phyloP scores from a whole-genome alignment of 2,113 vertebrate genomes.

The Rattus norvegicus region DNA sequence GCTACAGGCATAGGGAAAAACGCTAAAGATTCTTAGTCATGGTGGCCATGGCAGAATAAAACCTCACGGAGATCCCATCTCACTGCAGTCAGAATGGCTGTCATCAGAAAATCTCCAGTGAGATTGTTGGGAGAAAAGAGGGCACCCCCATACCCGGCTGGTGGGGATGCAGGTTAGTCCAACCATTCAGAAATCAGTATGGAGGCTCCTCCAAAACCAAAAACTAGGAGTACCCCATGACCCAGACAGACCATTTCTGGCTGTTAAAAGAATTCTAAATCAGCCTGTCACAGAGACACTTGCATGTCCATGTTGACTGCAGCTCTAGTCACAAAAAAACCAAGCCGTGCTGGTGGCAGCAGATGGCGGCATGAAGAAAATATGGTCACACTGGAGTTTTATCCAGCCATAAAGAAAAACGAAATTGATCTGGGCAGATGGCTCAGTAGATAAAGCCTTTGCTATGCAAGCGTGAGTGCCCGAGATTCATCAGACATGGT shows the following conservation, averaged over 20 bases:
- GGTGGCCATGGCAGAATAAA: background rate
- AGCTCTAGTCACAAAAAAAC: background rate
- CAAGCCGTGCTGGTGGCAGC: background rate
- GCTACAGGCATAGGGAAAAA: background rate
- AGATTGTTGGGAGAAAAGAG: background rate
- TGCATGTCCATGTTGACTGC: background rate
- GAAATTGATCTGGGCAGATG: background rate
- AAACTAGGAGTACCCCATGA: background rate
- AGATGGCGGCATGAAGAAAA: background rate
- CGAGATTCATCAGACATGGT: background rate
- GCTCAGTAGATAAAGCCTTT: background rate
- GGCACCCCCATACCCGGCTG: background rate
- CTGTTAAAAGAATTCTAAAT: background rate
- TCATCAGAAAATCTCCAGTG: background rate
- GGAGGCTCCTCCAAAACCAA: background rate
- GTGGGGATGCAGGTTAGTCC: background rate
- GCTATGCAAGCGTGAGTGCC: background rate
- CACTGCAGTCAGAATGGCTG: background rate
- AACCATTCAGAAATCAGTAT: background rate
- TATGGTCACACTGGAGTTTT: background rate
- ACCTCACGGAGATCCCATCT: background rate
- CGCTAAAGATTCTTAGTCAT: background rate
- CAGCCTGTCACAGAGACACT: background rate
- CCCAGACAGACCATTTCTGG: background rate
- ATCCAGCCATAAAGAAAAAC: background rate